These are phyloP conservation scores for Oostethus manadensis DNA, from an alignment of 2,113 vertebrate species.

Conservation along the genomic window DNA sequence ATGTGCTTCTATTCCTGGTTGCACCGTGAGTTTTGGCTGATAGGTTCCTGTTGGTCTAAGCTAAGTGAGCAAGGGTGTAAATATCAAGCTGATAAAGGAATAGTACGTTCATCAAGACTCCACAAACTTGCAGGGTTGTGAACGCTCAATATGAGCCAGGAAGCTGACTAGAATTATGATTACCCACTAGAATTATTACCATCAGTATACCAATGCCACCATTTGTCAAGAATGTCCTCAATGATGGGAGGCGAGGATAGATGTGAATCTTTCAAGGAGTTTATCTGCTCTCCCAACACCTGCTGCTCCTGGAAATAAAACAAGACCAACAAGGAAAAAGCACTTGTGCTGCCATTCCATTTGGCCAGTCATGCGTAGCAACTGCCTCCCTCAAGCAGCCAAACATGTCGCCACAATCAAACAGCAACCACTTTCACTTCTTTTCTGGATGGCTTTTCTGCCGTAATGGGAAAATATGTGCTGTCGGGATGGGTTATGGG, in stretches of 20 bases:
- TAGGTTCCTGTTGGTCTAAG: too few relatives aligned
- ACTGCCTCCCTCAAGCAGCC: constrained; percentile 53
- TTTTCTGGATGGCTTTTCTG: constrained; percentile 54
- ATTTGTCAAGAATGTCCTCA: too few relatives aligned
- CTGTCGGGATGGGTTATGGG: constrained; percentile 71
- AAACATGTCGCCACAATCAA: constrained; percentile 51
- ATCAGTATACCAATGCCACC: too few relatives aligned
- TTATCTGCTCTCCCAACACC: constrained; percentile 30
- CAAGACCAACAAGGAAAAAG: constrained; percentile 57
- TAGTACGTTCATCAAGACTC: too few relatives aligned
- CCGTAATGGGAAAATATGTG: constrained; percentile 72
- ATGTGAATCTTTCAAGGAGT: neutral
- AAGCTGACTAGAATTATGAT: too few relatives aligned
- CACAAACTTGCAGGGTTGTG: too few relatives aligned
- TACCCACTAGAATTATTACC: too few relatives aligned
- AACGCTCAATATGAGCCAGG: too few relatives aligned
- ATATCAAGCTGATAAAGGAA: too few relatives aligned
- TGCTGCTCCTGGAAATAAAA: constrained; percentile 71
- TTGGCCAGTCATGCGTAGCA: constrained; percentile 54
- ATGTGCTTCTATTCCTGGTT: too few relatives aligned
- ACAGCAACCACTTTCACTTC: constrained; percentile 43
- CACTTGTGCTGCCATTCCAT: constrained; percentile 58
- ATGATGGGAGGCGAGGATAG: neutral
- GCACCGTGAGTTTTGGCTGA: too few relatives aligned
- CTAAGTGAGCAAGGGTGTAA: too few relatives aligned